A percentile compares a stretch with the other conserved stretches of the same genome.
These are phyloP conservation scores for Marronus borbonicus DNA, from an alignment of 2,888 invertebrate genomes.

Conservation along the genomic window DNA sequence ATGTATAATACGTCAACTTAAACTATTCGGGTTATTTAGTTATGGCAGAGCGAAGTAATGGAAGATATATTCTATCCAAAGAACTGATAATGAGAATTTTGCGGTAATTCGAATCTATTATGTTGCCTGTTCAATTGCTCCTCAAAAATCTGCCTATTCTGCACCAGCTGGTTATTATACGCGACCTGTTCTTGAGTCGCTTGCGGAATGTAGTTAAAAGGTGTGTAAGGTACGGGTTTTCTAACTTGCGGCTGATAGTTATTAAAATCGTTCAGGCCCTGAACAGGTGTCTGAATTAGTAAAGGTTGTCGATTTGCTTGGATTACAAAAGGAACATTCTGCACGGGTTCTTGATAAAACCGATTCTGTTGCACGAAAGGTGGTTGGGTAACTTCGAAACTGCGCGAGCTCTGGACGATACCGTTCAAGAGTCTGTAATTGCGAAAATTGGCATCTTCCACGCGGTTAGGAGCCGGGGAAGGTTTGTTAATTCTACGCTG, in stretches of 20 bases:
- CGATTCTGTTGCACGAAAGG: slow-evolving; percentile 46
- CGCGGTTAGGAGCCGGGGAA: slow-evolving; percentile 55
- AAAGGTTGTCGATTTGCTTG: slow-evolving; percentile 54
- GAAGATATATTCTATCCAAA: slow-evolving; percentile 16
- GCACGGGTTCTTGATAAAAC: slow-evolving; percentile 54
- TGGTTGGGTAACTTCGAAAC: slow-evolving; percentile 55
- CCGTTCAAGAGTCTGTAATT: slow-evolving; percentile 53
- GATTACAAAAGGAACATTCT: slow-evolving; percentile 39
- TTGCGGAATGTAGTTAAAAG: slow-evolving; percentile 59
- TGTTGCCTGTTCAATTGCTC: slow-evolving; percentile 62
- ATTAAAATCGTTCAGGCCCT: slow-evolving; percentile 62
- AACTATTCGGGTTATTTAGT: no score
- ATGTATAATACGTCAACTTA: no score
- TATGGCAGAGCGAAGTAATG: not conserved
- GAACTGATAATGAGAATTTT: slow-evolving; percentile 45
- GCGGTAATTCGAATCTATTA: slow-evolving; percentile 63
- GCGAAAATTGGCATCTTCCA: slow-evolving; percentile 30
- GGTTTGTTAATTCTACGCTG: slow-evolving; percentile 54
- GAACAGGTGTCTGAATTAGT: slow-evolving; percentile 51
- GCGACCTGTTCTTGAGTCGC: slow-evolving; percentile 25
- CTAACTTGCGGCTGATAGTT: slow-evolving; percentile 52
- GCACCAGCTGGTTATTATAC: slow-evolving; percentile 60
- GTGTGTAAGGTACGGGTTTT: slow-evolving; percentile 61
- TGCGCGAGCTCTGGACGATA: slow-evolving; percentile 56
- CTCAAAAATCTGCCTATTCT: slow-evolving; percentile 60